Conservation (phyloP, 2,888 invertebrate species). For the Perizoma flavofasciatum region DNA sequence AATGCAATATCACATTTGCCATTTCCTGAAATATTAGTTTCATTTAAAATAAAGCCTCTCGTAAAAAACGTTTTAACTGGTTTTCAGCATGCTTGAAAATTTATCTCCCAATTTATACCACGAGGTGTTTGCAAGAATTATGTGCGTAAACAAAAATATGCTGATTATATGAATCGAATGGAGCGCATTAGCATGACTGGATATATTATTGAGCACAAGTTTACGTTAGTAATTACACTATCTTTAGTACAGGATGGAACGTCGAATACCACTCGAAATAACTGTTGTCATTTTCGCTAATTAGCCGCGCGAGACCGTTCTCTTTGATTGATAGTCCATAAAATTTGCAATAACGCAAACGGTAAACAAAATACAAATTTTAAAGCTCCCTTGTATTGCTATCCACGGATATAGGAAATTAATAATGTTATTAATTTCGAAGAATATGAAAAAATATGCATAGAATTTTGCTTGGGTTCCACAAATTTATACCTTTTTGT, state of each 20-base stretch:
- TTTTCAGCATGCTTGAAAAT: not conserved
- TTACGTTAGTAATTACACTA: conserved; percentile 1
- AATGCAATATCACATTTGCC: conserved; percentile 15
- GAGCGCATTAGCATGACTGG: conserved; percentile 2
- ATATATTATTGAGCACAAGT: conserved; percentile 9
- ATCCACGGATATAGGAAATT: conserved; percentile 30
- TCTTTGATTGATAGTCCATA: conserved; percentile 59
- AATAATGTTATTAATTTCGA: conserved; percentile 12
- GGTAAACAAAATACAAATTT: conserved; percentile 65
- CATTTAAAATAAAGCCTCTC: not conserved
- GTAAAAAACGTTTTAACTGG: no score
- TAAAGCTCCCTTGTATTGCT: conserved; percentile 45
- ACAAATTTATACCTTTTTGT: not conserved
- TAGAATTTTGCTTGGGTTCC: not conserved
- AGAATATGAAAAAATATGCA: not conserved
- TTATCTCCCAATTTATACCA: not conserved
- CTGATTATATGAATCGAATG: not conserved
- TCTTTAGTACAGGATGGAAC: conserved; percentile 6
- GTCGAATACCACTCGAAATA: conserved; percentile 21
- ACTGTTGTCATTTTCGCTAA: conserved; percentile 42
- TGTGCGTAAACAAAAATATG: not conserved
- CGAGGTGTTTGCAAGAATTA: not conserved
- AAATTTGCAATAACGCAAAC: conserved; percentile 65
- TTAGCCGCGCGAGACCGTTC: conserved; percentile 40
- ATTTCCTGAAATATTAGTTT: conserved; percentile 22